Base-by-base conservation (phyloP, 1,140 invertebrate genomes). In the Carposina sasakii region DNA sequence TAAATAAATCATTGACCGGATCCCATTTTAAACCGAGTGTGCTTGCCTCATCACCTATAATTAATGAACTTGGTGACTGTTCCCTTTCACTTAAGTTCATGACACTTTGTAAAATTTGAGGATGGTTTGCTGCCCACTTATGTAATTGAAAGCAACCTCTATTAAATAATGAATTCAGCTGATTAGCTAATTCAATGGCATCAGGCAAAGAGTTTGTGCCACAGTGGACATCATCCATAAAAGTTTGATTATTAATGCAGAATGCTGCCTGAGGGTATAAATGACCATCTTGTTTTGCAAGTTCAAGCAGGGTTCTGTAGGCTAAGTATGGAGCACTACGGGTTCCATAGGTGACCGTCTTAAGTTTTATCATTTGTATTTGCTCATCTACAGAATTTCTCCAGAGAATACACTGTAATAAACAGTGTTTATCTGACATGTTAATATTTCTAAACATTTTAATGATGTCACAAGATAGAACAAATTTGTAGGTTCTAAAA, bases 401-500 rank as follows among this genome's bases (percentile, higher is more conserved):
- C 72, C 83, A 86, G 2, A 85, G 20, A 13, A 86, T 82, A 33
- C 60, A 37, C 52, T 85, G 74, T 15, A 65, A 67, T 16, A 67
- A n/a, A n/a, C n/a, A n/a, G n/a, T n/a, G n/a, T n/a, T n/a, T n/a
- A n/a, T n/a, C n/a, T n/a, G n/a, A n/a, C n/a, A n/a, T n/a, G n/a
- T n/a, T n/a, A n/a, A n/a, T n/a, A n/a, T n/a, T n/a, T n/a, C n/a
- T n/a, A n/a, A 51, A 79, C 63, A 75, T 71, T 52, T 71, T 67
- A 19, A 41, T 13, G 13, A 81, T 66, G 48, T 85, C 76, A 3
- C 56, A 62, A 5, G 60, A 50, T 28, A 85, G 34, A 5, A 67
- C 69, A 41, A 59, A 57, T 20, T 20, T 39, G 56, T 72, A 58
- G 17, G 36, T 33, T 48, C 76, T 47, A 50, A 79, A 82, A n/a